Evolutionary conservation across 2,797 vertebrate species (phyloP).

Genomic region (Fringilla coelebs): DNA sequence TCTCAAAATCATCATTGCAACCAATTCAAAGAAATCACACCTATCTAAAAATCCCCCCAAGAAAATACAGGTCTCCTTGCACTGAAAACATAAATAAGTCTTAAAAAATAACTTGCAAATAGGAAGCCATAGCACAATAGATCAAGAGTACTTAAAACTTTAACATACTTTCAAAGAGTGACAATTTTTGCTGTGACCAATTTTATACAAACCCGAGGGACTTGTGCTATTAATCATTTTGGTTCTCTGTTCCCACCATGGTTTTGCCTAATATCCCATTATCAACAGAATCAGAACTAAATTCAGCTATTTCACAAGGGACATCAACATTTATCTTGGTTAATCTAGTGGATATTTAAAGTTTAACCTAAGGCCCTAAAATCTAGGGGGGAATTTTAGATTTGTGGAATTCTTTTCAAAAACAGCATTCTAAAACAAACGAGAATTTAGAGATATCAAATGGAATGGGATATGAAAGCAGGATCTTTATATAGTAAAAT

Average conservation of each 20-base stretch:
- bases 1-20: conserved; percentile 63
- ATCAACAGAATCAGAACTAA: conserved; percentile 22
- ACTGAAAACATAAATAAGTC: conserved; percentile 21
- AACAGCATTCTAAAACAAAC: not conserved
- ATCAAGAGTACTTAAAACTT: not conserved
- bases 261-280: not conserved
- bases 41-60: conserved; percentile 42
- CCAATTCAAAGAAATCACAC: conserved; percentile 39
- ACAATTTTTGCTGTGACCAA: not conserved
- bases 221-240: not conserved
- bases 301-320: conserved; percentile 18
- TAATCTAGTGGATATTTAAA: not conserved
- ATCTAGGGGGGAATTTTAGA: not conserved
- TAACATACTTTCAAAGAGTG: not conserved
- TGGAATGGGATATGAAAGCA: not conserved
- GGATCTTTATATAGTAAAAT: not conserved
- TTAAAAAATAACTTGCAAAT: not conserved
- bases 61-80: not conserved
- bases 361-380: not conserved
- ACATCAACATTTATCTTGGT: not conserved
- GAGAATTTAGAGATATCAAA: not conserved
- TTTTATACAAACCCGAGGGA: not conserved
- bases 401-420: not conserved
- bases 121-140: not conserved
- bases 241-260: not conserved